phyloP scores from a whole-genome alignment of 2,888 invertebrate genomes.

The Mermis nigrescens region DNA sequence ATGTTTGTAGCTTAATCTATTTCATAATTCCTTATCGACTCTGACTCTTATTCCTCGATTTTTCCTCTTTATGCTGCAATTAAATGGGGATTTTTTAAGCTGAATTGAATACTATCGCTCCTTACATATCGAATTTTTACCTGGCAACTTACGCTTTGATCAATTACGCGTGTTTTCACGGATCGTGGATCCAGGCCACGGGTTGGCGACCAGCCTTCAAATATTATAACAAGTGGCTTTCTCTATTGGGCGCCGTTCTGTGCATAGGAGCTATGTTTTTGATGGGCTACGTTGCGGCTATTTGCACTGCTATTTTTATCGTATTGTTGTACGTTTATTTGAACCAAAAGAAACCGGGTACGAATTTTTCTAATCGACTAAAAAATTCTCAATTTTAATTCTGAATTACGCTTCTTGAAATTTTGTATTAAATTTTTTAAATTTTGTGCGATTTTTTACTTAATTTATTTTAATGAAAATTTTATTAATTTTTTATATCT shows the following conservation, averaged over 20 bases:
- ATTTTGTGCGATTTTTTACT: too few species aligned
- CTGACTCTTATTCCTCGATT: too few species aligned
- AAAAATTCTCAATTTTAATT: too few species aligned
- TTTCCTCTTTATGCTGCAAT: too few species aligned
- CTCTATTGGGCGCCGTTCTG: constrained; percentile 35
- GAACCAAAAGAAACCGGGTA: constrained; percentile 74
- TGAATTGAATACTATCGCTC: constrained; percentile 34
- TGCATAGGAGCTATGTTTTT: constrained; percentile 73
- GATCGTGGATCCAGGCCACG: constrained; percentile 33
- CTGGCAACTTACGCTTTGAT: constrained; percentile 35
- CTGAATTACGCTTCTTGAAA: too few species aligned
- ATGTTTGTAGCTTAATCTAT: too few species aligned
- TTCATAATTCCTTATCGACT: too few species aligned
- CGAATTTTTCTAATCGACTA: too few species aligned
- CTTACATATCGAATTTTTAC: constrained; percentile 35
- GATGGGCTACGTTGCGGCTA: constrained; percentile 73
- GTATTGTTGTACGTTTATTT: constrained; percentile 66
- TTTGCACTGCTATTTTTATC: constrained; percentile 41
- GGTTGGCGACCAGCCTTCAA: constrained; percentile 34
- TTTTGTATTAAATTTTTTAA: too few species aligned
- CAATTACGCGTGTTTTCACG: constrained; percentile 36
- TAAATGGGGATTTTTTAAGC: too few species aligned
- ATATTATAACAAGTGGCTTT: constrained; percentile 34
- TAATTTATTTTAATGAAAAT: not conserved
- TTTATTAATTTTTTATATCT: too few species aligned